Evolutionary conservation across 2,888 invertebrate species (phyloP).

Genomic region (Drosophila siamana): DNA sequence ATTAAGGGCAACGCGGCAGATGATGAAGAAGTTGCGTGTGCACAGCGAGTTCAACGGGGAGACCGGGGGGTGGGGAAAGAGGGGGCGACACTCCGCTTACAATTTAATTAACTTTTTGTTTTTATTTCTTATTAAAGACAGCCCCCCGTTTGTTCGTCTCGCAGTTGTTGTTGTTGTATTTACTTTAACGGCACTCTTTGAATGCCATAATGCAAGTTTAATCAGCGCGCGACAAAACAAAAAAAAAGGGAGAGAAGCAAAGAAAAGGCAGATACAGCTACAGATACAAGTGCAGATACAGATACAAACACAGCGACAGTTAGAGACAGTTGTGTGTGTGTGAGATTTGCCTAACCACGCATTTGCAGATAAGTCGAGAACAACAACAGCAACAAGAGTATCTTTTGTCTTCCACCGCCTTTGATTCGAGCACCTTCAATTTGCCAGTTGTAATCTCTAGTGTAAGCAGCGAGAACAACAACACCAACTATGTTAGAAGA

Average conservation of each 20-base stretch:
- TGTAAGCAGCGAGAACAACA: constrained; percentile 54
- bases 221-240: constrained; percentile 73
- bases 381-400: constrained; percentile 50
- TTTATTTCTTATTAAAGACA: constrained; percentile 73
- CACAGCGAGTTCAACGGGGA: constrained; percentile 19
- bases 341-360: constrained; percentile 73
- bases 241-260: no score
- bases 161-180: constrained; percentile 47
- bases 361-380: constrained; percentile 58
- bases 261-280: constrained; percentile 21
- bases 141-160: constrained; percentile 55
- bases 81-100: constrained; percentile 55
- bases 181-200: constrained; percentile 76
- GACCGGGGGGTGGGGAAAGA: no score
- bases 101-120: constrained; percentile 83
- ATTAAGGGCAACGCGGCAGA: constrained; percentile 70
- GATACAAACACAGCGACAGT: constrained; percentile 15
- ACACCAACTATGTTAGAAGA: no score
- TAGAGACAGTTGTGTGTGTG: constrained; percentile 20
- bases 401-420: constrained; percentile 56
- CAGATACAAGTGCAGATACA: no score
- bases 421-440: constrained; percentile 65
- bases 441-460: constrained; percentile 73
- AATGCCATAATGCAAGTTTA: constrained; percentile 74
- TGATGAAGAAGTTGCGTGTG: constrained; percentile 81